Percentiles rank a stretch among this genome's conserved stretches.
These are phyloP conservation scores for Aphyosemion australe DNA, from an alignment of 2,113 vertebrate genomes.

Conservation along the genomic window DNA sequence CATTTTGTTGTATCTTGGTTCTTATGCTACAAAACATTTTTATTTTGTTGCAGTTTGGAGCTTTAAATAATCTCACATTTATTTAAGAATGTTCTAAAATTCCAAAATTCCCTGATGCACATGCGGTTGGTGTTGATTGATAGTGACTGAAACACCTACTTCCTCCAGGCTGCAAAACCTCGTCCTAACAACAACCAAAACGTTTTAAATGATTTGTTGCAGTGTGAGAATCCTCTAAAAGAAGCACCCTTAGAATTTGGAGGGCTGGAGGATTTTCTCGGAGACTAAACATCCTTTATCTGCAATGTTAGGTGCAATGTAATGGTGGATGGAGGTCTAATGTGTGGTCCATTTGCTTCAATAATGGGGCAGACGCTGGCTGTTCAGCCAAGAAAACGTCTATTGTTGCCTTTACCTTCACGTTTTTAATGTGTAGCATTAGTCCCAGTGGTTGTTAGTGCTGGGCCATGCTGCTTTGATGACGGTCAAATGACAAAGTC, in stretches of 20 bases:
- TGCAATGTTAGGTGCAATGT: conserved; percentile 39
- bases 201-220: conserved; percentile 45
- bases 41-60: too few relatives aligned
- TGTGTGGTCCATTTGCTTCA: conserved; percentile 73
- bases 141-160: too few relatives aligned
- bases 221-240: neutral
- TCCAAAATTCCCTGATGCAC: too few relatives aligned
- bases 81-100: too few relatives aligned
- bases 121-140: too few relatives aligned
- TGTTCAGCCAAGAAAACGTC: conserved; percentile 70
- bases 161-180: conserved; percentile 17
- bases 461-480: conserved; percentile 64
- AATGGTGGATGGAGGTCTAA: conserved; percentile 63
- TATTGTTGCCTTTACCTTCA: conserved; percentile 73
- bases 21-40: too few relatives aligned
- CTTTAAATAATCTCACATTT: too few relatives aligned
- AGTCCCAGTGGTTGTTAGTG: conserved; percentile 73
- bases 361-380: conserved; percentile 67
- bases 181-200: conserved; percentile 37
- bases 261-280: conserved; percentile 37
- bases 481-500: conserved; percentile 80
- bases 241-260: conserved; percentile 17
- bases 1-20: too few relatives aligned
- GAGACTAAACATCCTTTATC: conserved; percentile 49
- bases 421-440: conserved; percentile 76